Evolutionary conservation across 1,140 invertebrate species (phyloP), one percentile per base, ranked within the genome.

Genomic region (Meloidogyne chitwoodi): DNA sequence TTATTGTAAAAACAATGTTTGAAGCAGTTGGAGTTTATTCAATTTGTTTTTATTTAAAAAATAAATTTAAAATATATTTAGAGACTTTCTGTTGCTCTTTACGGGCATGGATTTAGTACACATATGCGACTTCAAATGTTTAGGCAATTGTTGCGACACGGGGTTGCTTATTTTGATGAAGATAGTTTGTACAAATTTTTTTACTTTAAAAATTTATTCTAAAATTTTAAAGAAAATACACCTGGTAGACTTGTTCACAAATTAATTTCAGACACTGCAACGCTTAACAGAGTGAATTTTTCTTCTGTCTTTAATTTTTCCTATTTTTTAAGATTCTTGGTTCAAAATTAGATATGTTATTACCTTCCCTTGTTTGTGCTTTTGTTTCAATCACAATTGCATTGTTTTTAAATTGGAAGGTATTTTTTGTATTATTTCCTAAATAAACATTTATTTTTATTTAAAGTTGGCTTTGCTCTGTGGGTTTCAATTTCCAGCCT

Each of bases 91-190:
- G 84, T 85, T 62, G 83, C 84, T 22, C 66, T 82, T 0, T 85
- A 85, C 65, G 85, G 84, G 0, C 83, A 85, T 63, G 84, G 84
- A 8, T 87, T 85, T 68, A 83, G 82, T 67, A 69, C 24, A 6
- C 76, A 84, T 62, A 67, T 85, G 75, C 70, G 84, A n/a, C 69
- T 62, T 63, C 79, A 86, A 71, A 85, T 85, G 85, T 85, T 85
- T 68, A 48, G 84, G 26, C 75, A 84, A 70, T 26, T 84, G n/a
- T 75, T 85, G 11, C 74, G 84, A 19, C 84, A 85, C 31, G 85
- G 84, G 4, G 82, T 83, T 24, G 85, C 84, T 14, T 85, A 83
- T 74, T 85, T 85, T 68, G 84, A 85, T 48, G 84, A 85, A 29
- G 85, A 87, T 38, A 68, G 61, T 67, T n/a, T 8, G 5, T 64